Evolutionary conservation across 2,797 vertebrate species (phyloP).

Genomic region (Characodon lateralis): DNA sequence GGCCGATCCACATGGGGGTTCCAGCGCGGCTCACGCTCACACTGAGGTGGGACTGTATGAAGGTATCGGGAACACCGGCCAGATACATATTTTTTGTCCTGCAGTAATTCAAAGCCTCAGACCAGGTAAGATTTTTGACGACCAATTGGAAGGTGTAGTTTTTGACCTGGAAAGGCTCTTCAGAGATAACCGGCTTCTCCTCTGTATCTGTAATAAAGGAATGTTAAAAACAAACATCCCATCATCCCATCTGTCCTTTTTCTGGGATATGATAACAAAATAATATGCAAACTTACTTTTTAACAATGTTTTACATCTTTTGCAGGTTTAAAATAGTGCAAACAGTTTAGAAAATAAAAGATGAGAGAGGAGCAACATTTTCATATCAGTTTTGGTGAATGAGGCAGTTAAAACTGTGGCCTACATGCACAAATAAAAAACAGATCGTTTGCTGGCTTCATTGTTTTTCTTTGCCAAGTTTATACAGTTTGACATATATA

Average conservation of each 20-base stretch:
- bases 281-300: neutral
- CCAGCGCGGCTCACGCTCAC: slow-evolving; percentile 74
- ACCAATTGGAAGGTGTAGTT: slow-evolving; percentile 86
- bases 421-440: neutral
- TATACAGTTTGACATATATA: neutral
- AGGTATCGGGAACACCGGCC: slow-evolving; percentile 87
- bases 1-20: slow-evolving; percentile 90
- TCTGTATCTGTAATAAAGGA: slow-evolving; percentile 71
- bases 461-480: neutral
- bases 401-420: neutral
- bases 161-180: slow-evolving; percentile 67
- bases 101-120: slow-evolving; percentile 83
- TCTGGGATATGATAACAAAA: neutral
- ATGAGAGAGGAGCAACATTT: neutral
- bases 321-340: neutral
- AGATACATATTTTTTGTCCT: slow-evolving; percentile 80
- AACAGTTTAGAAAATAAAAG: neutral
- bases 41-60: slow-evolving; percentile 87
- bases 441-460: neutral
- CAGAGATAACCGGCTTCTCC: slow-evolving; percentile 62
- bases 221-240: neutral
- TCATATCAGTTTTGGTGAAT: neutral
- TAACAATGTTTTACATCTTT: neutral
- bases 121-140: slow-evolving; percentile 87
- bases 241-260: neutral